Base-by-base conservation (phyloP, 2,888 invertebrate genomes). In the Lottia scabra region DNA sequence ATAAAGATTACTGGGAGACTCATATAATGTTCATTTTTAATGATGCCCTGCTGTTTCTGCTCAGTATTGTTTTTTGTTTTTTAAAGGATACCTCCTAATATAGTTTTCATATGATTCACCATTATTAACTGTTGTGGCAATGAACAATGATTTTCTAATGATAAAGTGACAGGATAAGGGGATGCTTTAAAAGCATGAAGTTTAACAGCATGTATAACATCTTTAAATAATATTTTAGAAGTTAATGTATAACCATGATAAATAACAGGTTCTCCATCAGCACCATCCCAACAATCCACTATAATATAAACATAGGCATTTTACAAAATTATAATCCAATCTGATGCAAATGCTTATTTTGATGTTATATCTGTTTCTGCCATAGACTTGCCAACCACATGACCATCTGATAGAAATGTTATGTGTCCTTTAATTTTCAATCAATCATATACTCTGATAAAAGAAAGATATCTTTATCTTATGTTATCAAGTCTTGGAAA, bases 111-210 rank as follows among this genome's bases (percentile, higher is more conserved):
- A 65, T 84, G 79, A 8, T 80, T 43, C 6, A 88, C 89, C 88
- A 90, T 88, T 27, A 84, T 80, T 19, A 76, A 78, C 78, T 90
- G 90, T 73, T 90, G 89, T 63, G 85, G 83, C 3, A 88, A 74
- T 19, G 87, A 87, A 73, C 89, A 89, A 77, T 90, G 90, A 78
- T 90, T 89, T 77, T 90, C 90, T 65, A 90, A 83, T 5, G 89
- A 89, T 56, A 90, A 76, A 43, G 87, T 88, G 38, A 90, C 86
- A 44, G 90, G 90, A 75, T 87, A 94, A 92, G 97, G 96, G 0
- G 98, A 97, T 0, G 94, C 93, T 3, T 93, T 92, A 90, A 99
- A 99, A 0, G 99, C 99, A 88, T 99, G 96, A 81, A 98, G 97
- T 86, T 95, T 96, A 67, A 99, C 98, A 0, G 95, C 96, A 43